A percentile compares a stretch with the other conserved stretches of the same genome.
These are phyloP conservation scores for Phasianus colchicus DNA, from an alignment of 2,113 vertebrate genomes.

Conservation along the genomic window DNA sequence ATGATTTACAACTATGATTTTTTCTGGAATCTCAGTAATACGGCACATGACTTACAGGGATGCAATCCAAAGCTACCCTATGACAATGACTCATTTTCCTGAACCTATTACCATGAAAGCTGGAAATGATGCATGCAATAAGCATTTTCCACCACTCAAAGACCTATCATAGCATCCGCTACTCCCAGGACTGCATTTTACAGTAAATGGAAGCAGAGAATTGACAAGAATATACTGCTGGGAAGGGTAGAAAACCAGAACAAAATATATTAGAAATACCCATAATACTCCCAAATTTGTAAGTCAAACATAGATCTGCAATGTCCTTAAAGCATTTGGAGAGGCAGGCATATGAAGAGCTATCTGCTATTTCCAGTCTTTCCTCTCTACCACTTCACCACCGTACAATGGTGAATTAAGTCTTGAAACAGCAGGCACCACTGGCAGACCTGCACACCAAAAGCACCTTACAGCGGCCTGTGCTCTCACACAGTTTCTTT, in stretches of 20 bases:
- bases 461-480: background rate
- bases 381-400: background rate
- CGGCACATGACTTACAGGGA: background rate
- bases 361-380: background rate
- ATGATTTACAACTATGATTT: background rate
- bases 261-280: no score
- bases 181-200: background rate
- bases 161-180: background rate
- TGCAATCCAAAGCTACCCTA: background rate
- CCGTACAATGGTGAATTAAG: background rate
- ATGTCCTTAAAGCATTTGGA: rapidly evolving
- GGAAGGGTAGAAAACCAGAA: background rate
- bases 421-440: background rate
- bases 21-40: background rate
- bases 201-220: background rate
- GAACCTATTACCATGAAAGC: background rate
- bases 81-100: constrained; percentile 60
- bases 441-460: background rate
- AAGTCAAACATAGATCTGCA: background rate
- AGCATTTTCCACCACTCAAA: background rate
- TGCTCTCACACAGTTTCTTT: background rate
- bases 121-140: background rate
- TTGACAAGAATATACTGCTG: background rate
- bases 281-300: background rate
- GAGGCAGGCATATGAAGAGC: background rate